Base-by-base conservation (phyloP, 2,797 vertebrate species). In the Pseudomugil tenellus region DNA sequence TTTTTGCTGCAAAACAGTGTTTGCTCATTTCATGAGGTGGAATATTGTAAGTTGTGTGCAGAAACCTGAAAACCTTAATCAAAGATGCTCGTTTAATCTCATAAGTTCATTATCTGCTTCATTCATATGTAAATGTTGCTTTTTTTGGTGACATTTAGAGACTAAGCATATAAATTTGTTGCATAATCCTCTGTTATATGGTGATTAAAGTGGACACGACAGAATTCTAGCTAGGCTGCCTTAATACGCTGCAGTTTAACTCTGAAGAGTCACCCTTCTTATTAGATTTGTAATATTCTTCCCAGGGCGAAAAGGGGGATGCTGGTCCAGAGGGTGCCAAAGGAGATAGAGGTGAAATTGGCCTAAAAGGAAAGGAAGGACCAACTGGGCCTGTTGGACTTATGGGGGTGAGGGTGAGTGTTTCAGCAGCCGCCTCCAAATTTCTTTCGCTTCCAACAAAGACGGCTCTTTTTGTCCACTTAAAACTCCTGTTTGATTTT, bases 281-380 rank as follows among this genome's bases (percentile, higher is more conserved):
- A 34, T 76, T 23, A 23, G 19, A n/a, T 54, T 54, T 65, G 19
- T 58, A 25, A 65, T 73, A 63, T 72, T 81, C 23, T 49, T 28
- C 13, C 46, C 86, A 99, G 97, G 98, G 97, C 56, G 98, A 98
- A 81, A 96, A 95, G 79, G 97, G 97, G 48, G 95, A 98, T 13
- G 81, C 91, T 35, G 97, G 97, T 52, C 83, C 87, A 2, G 96
- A 98, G 21, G 97, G 96, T 1, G 90, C 94, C 49, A 90, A 43
- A 74, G 97, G 97, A 58, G 95, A 97, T 65, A 94, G 93, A 73
- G 97, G 97, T 76, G 87, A 85, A 8, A 91, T 95, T 58, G 98
- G 98, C 21, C 85, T 95, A 72, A 95, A 93, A 90, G 98, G 98
- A 67, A 94, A 95, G 53, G 96, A 97, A 31, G 97, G 98, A 9